Base-by-base conservation (phyloP, 2,888 invertebrate genomes). In the Alcis repandata region DNA sequence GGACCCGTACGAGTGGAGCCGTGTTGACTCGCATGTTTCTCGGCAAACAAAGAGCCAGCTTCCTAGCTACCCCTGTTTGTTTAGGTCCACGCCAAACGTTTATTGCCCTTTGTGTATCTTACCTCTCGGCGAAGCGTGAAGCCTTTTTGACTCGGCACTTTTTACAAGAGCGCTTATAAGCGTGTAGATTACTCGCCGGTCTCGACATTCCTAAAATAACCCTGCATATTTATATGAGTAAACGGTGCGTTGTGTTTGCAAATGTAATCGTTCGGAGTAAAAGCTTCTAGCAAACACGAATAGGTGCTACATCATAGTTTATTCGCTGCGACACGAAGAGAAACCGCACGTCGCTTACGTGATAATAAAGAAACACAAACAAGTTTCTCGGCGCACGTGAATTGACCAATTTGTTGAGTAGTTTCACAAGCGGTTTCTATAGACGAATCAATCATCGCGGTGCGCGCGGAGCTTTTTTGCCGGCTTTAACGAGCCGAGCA, bases 1-100 rank as follows among this genome's bases (percentile, higher is more conserved):
- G 46, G 75, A 75, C 74, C 73, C 71, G 75, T 67, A 71, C 69
- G 75, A 75, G 78, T 76, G 79, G 79, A 77, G 76, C 78, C 82
- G 75, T 91, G 88, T 91, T 92, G 88, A 91, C 91, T 89, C 87
- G 86, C 82, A 87, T 90, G 91, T 90, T 91, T 89, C 92, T 93
- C 86, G 83, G 79, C 91, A 92, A 92, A 92, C 91, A 92, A 87
- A 87, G 88, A 80, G 82, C 89, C 90, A 86, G 92, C 92, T 93
- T 91, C 92, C 92, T 90, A 90, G 91, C 92, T 91, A 91, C 92
- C 91, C 92, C 82, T 92, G 92, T 92, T 92, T 92, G 88, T 91
- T 92, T 92, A 92, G 92, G 92, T 86, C 90, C 88, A 84, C 84
- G 83, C 86, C 89, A 85, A 91, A 91, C 91, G 90, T 91, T 91